A percentile compares a stretch with the other conserved stretches of the same genome.
Conservation (phyloP, 2,888 invertebrate species). For the Eristalis intricaria region DNA sequence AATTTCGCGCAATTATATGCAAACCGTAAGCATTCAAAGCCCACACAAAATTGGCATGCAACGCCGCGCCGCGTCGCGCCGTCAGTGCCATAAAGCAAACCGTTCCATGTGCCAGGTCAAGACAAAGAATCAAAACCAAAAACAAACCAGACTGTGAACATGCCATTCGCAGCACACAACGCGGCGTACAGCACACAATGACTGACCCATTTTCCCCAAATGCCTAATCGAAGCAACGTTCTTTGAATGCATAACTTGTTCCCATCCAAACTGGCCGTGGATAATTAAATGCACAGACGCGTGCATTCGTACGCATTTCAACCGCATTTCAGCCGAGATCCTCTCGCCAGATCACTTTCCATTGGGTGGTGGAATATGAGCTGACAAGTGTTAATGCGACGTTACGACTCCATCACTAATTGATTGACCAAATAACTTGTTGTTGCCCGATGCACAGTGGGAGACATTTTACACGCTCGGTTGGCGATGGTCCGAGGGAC, state of each 20-base stretch:
- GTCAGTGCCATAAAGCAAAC: slow-evolving; percentile 11
- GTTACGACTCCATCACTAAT: slow-evolving; percentile 5
- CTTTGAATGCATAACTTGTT: slow-evolving; percentile 65
- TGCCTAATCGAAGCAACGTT: slow-evolving; percentile 45
- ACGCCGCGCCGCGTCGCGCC: too few species aligned
- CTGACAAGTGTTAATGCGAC: slow-evolving; percentile 33
- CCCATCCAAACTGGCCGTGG: slow-evolving; percentile 41
- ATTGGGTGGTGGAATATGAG: slow-evolving; percentile 13
- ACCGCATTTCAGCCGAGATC: background rate
- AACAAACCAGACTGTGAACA: slow-evolving; percentile 54
- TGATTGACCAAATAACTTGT: background rate
- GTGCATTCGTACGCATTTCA: background rate
- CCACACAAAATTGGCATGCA: background rate
- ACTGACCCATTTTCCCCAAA: slow-evolving; percentile 56
- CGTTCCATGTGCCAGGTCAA: slow-evolving; percentile 61
- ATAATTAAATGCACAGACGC: slow-evolving; percentile 58
- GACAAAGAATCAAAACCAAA: slow-evolving; percentile 27
- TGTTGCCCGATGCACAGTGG: background rate
- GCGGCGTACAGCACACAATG: background rate
- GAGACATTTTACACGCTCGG: background rate
- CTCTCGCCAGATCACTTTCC: slow-evolving; percentile 57
- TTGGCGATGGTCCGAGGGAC: background rate
- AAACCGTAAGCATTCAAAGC: background rate
- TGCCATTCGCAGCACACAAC: background rate
- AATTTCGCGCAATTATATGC: slow-evolving; percentile 13